These are phyloP conservation scores for Euplagia quadripunctaria DNA, from an alignment of 2,888 invertebrate species.

Conservation along the genomic window DNA sequence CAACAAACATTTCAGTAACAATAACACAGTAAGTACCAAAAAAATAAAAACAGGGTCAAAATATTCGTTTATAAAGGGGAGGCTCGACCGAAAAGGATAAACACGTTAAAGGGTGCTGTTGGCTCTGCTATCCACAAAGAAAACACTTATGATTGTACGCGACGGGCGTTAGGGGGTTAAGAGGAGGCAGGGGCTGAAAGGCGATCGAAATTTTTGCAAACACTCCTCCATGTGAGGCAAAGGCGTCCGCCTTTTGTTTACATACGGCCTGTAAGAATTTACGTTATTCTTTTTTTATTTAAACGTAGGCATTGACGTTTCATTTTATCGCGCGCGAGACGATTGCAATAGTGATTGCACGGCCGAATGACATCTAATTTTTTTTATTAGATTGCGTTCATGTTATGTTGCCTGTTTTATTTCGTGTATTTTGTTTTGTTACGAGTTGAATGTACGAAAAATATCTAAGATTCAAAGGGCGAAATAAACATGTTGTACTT, in stretches of 20 bases:
- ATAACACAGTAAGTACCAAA: constrained; percentile 46
- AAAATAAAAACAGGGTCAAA: constrained; percentile 69
- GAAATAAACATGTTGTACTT: constrained; percentile 25
- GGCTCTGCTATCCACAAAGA: constrained; percentile 82
- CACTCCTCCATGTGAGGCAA: constrained; percentile 58
- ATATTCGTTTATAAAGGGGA: constrained; percentile 75
- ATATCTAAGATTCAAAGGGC: constrained; percentile 26
- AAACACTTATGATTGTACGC: constrained; percentile 82
- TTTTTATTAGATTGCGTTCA: constrained; percentile 49
- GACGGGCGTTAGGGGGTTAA: constrained; percentile 59
- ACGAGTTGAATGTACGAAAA: constrained; percentile 47
- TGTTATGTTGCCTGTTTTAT: constrained; percentile 40
- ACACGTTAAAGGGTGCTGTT: constrained; percentile 83
- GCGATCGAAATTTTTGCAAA: constrained; percentile 78
- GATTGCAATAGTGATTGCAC: constrained; percentile 54
- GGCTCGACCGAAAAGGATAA: constrained; percentile 80
- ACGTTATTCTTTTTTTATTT: constrained; percentile 57
- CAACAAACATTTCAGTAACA: constrained; percentile 53
- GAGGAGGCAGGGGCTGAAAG: constrained; percentile 65
- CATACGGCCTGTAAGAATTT: constrained; percentile 53
- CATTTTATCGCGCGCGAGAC: constrained; percentile 49
- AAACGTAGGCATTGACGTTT: constrained; percentile 53
- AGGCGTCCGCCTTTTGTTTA: constrained; percentile 53
- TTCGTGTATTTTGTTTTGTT: constrained; percentile 37
- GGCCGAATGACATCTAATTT: constrained; percentile 51